phyloP scores from a whole-genome alignment of 1,140 invertebrate genomes.

The Drosophila repletoides region DNA sequence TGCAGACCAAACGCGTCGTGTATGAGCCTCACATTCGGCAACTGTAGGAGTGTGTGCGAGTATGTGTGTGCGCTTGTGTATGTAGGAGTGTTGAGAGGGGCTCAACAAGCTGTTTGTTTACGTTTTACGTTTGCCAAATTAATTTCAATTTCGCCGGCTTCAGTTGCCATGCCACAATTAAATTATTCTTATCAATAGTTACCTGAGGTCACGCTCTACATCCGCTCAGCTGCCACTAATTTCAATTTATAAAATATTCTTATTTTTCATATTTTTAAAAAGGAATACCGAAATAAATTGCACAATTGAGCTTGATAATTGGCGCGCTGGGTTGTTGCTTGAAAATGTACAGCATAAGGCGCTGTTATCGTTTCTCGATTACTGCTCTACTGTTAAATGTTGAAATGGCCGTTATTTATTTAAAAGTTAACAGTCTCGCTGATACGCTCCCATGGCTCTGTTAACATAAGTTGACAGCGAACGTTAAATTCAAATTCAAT shows the following conservation, averaged over 20 bases:
- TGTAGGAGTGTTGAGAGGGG: slow-evolving; percentile 6
- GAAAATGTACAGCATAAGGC: neutral
- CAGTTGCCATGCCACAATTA: slow-evolving; percentile 10
- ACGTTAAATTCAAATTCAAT: neutral
- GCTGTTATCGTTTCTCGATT: slow-evolving; percentile 12
- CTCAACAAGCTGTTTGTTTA: slow-evolving; percentile 30
- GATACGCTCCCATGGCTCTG: no score
- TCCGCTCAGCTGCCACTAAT: neutral
- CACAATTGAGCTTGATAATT: neutral
- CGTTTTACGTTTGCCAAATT: slow-evolving; percentile 22
- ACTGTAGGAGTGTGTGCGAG: neutral
- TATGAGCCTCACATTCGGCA: slow-evolving; percentile 35
- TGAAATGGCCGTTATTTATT: neutral
- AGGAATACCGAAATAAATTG: neutral
- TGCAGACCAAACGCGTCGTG: slow-evolving; percentile 40
- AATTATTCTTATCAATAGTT: slow-evolving; percentile 24
- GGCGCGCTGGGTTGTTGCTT: neutral
- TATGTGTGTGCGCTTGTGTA: neutral
- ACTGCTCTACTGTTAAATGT: neutral
- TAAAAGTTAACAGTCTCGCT: neutral
- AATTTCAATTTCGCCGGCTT: slow-evolving; percentile 36
- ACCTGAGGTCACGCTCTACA: neutral
- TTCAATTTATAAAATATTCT: no score
- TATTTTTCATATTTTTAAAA: no score
- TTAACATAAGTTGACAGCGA: no score